Evolutionary conservation across 2,888 invertebrate species (phyloP), one percentile per base, ranked within the genome.

Genomic region (Diadromus collaris): DNA sequence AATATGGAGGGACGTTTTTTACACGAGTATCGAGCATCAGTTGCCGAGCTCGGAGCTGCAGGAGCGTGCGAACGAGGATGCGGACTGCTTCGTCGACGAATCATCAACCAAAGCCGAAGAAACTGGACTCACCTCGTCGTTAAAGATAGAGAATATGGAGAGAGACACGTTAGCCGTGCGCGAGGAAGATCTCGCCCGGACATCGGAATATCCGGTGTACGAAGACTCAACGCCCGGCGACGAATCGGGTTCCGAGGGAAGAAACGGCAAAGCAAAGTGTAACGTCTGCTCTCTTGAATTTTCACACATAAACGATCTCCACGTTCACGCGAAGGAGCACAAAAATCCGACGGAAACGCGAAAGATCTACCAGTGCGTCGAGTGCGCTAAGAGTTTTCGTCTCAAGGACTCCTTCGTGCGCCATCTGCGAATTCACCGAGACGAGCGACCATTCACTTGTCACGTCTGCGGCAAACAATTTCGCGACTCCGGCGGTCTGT

Each of bases 371-470:
- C 89, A 90, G 4, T 93, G 93, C 73, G 89, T 91, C 0, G 91
- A 92, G 16, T 93, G 93, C 82, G 91, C 92, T 68, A 92, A 91
- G 82, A 90, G 88, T 1, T 93, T 92, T 83, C 88, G 87, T 89
- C 90, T 71, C 90, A 93, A 88, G 91, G 93, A 88, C 91, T 93
- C 90, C 87, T 92, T 87, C 90, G 91, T 92, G 84, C 90, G 89
- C 1, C 94, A 94, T 83, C 87, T 91, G 89, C 90, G 91, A 77
- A 90, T 90, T 51, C 91, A 91, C 61, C 88, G 86, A 9, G 86
- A 89, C 58, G 91, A 91, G 68, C 86, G 90, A 6, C 91, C 91
- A 0, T 91, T 88, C 63, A 91, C 90, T 9, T 91, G 91, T 76
- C 89, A 91, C 79, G 83, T 91, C 1, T 92, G 91, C 73, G 91